Base-by-base conservation (phyloP, 1,140 invertebrate genomes). In the Phymorhynchus buccinoides region DNA sequence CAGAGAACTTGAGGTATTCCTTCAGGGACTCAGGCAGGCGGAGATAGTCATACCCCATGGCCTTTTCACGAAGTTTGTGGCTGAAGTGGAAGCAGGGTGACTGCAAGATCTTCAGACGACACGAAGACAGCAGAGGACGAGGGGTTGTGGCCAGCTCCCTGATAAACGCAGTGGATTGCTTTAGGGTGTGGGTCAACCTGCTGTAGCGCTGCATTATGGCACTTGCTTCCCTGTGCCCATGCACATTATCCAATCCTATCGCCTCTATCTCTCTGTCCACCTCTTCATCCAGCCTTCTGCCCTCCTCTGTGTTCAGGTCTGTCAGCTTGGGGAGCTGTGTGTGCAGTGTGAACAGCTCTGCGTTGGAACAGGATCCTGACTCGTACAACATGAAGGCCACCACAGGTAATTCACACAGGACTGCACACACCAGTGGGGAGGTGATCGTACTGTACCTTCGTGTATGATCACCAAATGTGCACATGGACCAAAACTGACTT, bases 61-160 rank as follows among this genome's bases (percentile, higher is more conserved):
- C 16, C 7, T 41, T 16, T 32, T 16, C 3, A 27, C 39, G 37
- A 0, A 14, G 3, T 9, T 41, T n/a, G 27, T 42, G 14, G 39
- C 75, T n/a, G 37, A 42, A 32, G 35, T n/a, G 22, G 75, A 78
- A n/a, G 75, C 27, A 27, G 39, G 22, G 75, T 78, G 39, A n/a
- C n/a, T n/a, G n/a, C n/a, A n/a, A 78, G 75, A 78, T 78, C 75
- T 42, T 37, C 75, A 78, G 75, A 27, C 75, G 75, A 78, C 75
- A 78, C 22, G 41, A 42, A 16, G 75, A 78, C 75, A 37, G 35
- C 75, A 78, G 75, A 37, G 30, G 41, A 39, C 75, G 75, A 42
- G 75, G 75, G 4, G 75, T 42, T 9, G 12, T 78, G 75, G 7
- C 35, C 37, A 78, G 3, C 75, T 42, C 35, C 18, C 4, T 42